Conservation (phyloP, 2,888 invertebrate species). For the Octonoba sinensis region DNA sequence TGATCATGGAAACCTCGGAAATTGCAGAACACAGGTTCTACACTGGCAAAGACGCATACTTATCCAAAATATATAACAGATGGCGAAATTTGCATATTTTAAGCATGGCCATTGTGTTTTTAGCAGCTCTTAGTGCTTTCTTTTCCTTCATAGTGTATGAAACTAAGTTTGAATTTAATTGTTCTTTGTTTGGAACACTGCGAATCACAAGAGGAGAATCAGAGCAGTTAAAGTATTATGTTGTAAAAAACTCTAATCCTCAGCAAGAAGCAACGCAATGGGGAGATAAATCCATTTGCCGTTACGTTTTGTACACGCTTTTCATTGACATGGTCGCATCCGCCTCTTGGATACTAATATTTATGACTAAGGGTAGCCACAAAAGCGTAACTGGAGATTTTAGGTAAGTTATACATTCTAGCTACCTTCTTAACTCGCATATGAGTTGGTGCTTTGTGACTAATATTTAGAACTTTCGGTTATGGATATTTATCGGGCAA, state of each 20-base stretch:
- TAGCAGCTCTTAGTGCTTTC: neutral
- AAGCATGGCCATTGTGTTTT: constrained; percentile 1
- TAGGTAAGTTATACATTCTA: too few species aligned
- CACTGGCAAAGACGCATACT: constrained; percentile 24
- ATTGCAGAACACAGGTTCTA: constrained; percentile 3
- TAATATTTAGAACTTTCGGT: too few species aligned
- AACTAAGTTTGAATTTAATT: constrained; percentile 5
- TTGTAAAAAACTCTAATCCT: too few species aligned
- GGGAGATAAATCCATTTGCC: neutral
- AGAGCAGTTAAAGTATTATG: neutral
- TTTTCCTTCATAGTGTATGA: constrained; percentile 7
- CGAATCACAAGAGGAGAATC: neutral
- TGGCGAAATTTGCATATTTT: constrained; percentile 12
- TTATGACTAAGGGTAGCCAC: neutral
- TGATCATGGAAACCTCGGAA: neutral
- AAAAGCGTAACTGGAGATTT: constrained; percentile 11
- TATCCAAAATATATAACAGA: constrained; percentile 9
- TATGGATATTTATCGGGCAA: too few species aligned
- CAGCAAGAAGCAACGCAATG: neutral
- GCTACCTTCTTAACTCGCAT: too few species aligned
- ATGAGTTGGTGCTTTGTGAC: too few species aligned
- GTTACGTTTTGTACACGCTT: constrained; percentile 8
- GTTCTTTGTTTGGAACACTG: constrained; percentile 4
- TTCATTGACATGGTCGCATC: constrained; percentile 2
- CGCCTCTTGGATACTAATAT: constrained; percentile 2